These are phyloP conservation scores for Pimpla rufipes DNA, from an alignment of 2,888 invertebrate species.

Conservation along the genomic window DNA sequence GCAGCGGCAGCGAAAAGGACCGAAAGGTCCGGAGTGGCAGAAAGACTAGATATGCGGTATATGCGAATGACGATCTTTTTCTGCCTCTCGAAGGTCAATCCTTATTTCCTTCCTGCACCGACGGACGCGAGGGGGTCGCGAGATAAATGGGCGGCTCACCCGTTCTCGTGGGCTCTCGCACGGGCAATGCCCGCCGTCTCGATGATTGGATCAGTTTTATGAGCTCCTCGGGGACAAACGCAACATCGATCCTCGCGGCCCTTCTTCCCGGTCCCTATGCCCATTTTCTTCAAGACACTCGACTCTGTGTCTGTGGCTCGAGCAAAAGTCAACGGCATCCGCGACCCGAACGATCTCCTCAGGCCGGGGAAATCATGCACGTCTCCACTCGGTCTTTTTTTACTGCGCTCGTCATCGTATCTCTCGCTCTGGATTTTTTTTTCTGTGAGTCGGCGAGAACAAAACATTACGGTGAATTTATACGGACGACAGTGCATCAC, in stretches of 20 bases:
- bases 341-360: background rate
- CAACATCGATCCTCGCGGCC: conserved; percentile 81
- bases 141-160: conserved; percentile 4
- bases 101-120: conserved; percentile 1
- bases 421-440: background rate
- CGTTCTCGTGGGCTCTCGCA: background rate
- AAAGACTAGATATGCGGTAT: background rate
- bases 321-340: background rate
- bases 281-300: background rate
- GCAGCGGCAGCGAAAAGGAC: background rate
- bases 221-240: conserved; percentile 86
- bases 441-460: too few relatives aligned
- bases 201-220: conserved; percentile 87
- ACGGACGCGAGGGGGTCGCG: background rate
- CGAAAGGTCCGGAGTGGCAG: background rate
- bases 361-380: background rate
- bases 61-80: background rate
- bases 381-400: background rate
- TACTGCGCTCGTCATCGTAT: background rate
- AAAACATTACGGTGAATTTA: too few relatives aligned
- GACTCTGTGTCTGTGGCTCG: background rate
- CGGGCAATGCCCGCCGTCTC: conserved; percentile 69
- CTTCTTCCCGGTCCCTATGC: background rate
- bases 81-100: conserved; percentile 10
- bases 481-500: too few relatives aligned